These are phyloP conservation scores for Chlorops oryzae DNA, from an alignment of 1,140 invertebrate genomes.

Conservation along the genomic window DNA sequence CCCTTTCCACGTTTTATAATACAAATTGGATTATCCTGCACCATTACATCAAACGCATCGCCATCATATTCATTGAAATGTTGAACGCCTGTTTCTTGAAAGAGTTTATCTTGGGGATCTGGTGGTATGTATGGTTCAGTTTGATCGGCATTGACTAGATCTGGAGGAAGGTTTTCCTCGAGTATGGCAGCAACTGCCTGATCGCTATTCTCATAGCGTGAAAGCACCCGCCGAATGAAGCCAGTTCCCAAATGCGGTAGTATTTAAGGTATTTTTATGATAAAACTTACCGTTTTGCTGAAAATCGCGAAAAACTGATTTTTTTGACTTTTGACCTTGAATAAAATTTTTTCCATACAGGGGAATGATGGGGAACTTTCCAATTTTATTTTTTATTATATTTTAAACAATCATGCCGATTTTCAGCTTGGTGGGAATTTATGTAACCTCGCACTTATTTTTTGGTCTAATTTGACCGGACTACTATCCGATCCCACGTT, in stretches of 20 bases:
- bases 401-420: too few species aligned
- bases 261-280: too few species aligned
- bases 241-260: constrained; percentile 72
- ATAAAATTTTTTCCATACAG: too few species aligned
- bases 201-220: constrained; percentile 66
- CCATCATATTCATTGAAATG: constrained; percentile 66
- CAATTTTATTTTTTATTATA: too few species aligned
- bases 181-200: constrained; percentile 74
- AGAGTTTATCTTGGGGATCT: constrained; percentile 53
- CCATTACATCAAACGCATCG: constrained; percentile 72
- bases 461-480: too few species aligned
- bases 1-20: constrained; percentile 44
- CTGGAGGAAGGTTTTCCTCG: constrained; percentile 61
- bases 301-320: too few species aligned
- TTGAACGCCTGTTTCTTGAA: constrained; percentile 52
- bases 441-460: too few species aligned
- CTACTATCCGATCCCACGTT: too few species aligned
- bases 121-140: constrained; percentile 50
- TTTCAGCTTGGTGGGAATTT: too few species aligned
- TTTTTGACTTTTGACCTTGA: too few species aligned
- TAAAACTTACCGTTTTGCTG: too few species aligned
- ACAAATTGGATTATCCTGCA: constrained; percentile 50
- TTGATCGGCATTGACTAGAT: constrained; percentile 49
- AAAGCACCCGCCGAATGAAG: constrained; percentile 64
- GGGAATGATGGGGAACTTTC: too few species aligned